Percentiles rank a stretch among this genome's conserved stretches.
Conservation (phyloP, 1,140 invertebrate genomes). For the Holotrichia oblita region DNA sequence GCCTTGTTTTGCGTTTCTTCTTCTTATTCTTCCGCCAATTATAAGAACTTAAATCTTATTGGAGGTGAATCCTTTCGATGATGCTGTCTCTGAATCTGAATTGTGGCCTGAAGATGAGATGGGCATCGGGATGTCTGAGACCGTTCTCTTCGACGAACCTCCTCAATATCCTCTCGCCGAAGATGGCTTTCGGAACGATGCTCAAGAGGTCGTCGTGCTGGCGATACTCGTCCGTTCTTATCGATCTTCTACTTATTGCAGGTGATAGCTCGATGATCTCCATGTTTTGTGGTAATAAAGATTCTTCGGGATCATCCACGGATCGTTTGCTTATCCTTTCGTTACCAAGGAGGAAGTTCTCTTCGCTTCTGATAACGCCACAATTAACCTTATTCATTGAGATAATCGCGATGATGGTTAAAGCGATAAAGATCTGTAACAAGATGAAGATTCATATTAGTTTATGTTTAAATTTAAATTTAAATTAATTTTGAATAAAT, state of each 20-base stretch:
- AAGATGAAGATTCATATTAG: neutral
- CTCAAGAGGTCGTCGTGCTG: conserved; percentile 25
- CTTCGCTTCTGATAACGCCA: conserved; percentile 16
- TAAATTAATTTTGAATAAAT: no score
- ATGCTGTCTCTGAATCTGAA: neutral
- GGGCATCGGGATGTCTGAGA: neutral
- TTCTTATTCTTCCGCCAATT: no score
- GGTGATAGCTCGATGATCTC: neutral
- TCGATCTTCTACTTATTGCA: neutral
- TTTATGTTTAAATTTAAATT: no score
- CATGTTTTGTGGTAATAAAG: no score
- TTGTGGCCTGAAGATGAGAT: neutral
- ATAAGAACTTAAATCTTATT: neutral
- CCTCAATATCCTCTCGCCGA: conserved; percentile 18
- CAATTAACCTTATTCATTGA: neutral
- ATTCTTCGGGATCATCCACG: neutral
- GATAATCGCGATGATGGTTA: conserved; percentile 2
- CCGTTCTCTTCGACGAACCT: conserved; percentile 24
- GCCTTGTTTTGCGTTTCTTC: neutral
- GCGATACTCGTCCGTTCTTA: conserved; percentile 17
- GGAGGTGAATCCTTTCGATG: neutral
- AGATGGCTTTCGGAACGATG: conserved; percentile 25
- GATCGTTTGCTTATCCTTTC: conserved; percentile 34
- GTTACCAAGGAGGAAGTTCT: neutral
- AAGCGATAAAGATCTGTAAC: neutral